Conservation (phyloP, 1,140 invertebrate species). For the Caerostris darwini region DNA sequence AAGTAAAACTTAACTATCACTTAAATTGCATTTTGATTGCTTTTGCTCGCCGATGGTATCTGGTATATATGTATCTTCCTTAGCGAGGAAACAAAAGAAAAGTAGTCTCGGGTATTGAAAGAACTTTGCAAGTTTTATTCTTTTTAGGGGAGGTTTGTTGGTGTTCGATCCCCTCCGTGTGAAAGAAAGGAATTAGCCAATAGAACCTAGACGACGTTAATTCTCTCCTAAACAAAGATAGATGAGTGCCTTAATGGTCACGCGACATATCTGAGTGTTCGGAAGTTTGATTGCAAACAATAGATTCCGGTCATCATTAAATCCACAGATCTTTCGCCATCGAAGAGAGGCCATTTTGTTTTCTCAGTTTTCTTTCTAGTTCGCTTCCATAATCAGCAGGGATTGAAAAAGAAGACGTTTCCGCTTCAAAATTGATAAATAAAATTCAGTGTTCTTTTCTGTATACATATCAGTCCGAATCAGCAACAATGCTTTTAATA, state of each 20-base stretch:
- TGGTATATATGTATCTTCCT: background rate
- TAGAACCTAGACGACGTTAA: constrained; percentile 47
- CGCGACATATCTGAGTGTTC: background rate
- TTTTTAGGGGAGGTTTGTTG: background rate
- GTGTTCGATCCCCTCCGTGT: background rate
- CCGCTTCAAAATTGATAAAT: background rate
- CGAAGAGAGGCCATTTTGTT: too few relatives aligned
- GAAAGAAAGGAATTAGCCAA: constrained; percentile 7
- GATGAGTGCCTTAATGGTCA: background rate
- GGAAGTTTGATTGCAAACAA: constrained; percentile 54
- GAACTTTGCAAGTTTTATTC: background rate
- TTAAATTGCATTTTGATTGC: background rate
- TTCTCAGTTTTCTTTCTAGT: background rate
- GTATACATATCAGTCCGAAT: background rate
- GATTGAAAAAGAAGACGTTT: background rate
- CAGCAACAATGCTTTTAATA: background rate
- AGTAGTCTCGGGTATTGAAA: background rate
- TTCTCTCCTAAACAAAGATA: constrained; percentile 40
- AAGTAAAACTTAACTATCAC: too few relatives aligned
- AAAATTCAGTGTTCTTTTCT: background rate
- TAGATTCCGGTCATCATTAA: constrained; percentile 34
- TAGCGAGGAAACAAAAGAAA: background rate
- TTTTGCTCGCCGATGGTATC: background rate
- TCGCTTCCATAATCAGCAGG: background rate
- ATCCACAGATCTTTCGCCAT: background rate